These are phyloP conservation scores for Uropetala carovei DNA, from an alignment of 2,888 invertebrate genomes.

Conservation along the genomic window DNA sequence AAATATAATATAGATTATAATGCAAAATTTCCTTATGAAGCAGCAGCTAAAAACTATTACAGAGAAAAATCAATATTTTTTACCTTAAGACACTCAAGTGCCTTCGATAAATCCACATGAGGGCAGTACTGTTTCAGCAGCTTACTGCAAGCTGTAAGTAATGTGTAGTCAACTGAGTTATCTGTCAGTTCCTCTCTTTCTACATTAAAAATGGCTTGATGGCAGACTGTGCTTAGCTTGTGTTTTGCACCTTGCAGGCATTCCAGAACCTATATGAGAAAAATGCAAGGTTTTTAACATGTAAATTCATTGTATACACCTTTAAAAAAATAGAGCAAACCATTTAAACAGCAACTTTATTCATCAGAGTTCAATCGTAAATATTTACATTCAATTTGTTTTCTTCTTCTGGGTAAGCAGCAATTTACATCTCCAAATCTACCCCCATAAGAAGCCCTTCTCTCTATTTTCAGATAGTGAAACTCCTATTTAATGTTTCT, in stretches of 20 bases:
- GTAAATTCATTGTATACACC: too few species aligned
- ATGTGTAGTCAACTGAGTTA: constrained; percentile 90
- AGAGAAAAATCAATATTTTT: constrained; percentile 36
- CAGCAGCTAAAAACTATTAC: not conserved
- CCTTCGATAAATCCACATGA: constrained; percentile 82
- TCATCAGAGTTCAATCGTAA: not conserved
- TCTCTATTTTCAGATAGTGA: too few species aligned
- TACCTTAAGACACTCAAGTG: constrained; percentile 88
- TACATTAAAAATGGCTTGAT: constrained; percentile 88
- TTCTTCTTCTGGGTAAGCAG: not conserved
- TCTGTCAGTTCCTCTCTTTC: constrained; percentile 91
- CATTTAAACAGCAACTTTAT: not conserved
- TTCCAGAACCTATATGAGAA: constrained; percentile 83
- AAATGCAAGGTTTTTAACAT: not conserved
- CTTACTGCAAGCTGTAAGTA: constrained; percentile 89
- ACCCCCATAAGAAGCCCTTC: too few species aligned
- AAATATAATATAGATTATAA: too few species aligned
- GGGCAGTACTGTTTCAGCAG: constrained; percentile 92
- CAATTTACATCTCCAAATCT: not conserved
- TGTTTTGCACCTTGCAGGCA: constrained; percentile 83
- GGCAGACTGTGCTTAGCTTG: constrained; percentile 82
- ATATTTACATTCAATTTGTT: constrained; percentile 6
- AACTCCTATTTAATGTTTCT: too few species aligned
- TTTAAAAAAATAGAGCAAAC: constrained; percentile 19
- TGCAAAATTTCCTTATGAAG: not conserved